These are phyloP conservation scores for Pantherophis guttatus DNA, from an alignment of 2,113 vertebrate species.

Conservation along the genomic window DNA sequence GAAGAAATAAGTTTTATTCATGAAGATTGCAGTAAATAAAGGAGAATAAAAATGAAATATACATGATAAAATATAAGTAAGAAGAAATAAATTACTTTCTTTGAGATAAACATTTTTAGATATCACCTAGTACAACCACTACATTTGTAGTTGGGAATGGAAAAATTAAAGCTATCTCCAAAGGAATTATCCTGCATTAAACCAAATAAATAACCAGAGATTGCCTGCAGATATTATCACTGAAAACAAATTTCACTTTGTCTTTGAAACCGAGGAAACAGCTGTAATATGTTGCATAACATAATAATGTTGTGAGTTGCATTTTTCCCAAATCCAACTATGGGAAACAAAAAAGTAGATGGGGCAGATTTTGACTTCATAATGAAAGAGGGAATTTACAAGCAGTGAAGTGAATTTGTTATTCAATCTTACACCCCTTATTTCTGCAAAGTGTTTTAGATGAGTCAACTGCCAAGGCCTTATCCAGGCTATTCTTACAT, in stretches of 20 bases:
- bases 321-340: neutral
- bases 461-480: neutral
- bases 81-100: slow-evolving; percentile 14
- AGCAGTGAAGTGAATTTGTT: neutral
- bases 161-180: slow-evolving; percentile 9
- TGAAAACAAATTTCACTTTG: neutral
- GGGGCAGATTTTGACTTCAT: neutral
- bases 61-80: slow-evolving; percentile 16
- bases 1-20: slow-evolving; percentile 52
- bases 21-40: neutral
- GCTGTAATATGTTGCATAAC: neutral
- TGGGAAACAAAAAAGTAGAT: neutral
- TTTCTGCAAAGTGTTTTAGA: neutral
- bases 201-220: slow-evolving; percentile 8
- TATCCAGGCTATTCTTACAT: neutral
- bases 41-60: slow-evolving; percentile 35
- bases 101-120: slow-evolving; percentile 22
- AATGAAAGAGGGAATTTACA: neutral
- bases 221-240: neutral
- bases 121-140: slow-evolving; percentile 5
- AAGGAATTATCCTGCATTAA: neutral
- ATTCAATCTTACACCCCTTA: neutral
- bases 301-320: neutral
- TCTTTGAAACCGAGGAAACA: neutral
- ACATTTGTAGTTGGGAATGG: neutral